Conservation (phyloP, 2,113 vertebrate species). For the Saccopteryx bilineata region DNA sequence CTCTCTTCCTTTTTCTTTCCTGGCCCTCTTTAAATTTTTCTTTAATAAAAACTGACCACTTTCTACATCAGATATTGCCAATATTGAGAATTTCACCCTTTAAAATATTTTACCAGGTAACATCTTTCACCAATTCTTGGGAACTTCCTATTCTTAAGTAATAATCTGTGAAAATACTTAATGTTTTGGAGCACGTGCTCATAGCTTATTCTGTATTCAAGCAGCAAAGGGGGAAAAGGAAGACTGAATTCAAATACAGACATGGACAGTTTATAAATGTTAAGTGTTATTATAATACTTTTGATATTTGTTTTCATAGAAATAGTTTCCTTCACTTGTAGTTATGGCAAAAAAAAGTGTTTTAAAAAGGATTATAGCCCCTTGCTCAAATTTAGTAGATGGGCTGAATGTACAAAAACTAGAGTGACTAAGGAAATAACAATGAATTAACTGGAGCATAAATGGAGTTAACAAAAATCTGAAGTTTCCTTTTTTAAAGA, state of each 20-base stretch:
- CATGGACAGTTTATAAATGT: not conserved
- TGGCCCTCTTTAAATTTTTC: not conserved
- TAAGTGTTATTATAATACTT: not conserved
- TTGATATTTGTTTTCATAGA: conserved; percentile 12
- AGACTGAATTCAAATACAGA: not conserved
- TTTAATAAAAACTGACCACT: not conserved
- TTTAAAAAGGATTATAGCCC: conserved; percentile 8
- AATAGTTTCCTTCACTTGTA: not conserved
- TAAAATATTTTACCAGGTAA: conserved; percentile 13
- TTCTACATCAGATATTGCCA: not conserved
- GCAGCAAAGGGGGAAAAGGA: not conserved
- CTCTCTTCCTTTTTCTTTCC: not conserved
- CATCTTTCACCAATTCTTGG: not conserved
- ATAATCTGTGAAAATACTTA: conserved; percentile 28
- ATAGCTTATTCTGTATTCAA: not conserved
- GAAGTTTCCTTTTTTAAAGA: conserved; percentile 34
- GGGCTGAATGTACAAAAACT: not conserved
- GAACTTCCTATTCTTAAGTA: not conserved
- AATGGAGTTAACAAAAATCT: not conserved
- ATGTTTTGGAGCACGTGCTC: not conserved
- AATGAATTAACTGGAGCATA: not conserved
- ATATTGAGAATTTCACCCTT: conserved; percentile 23
- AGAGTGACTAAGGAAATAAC: not conserved
- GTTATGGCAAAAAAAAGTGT: conserved; percentile 1
- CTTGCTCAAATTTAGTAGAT: conserved; percentile 25